Evolutionary conservation across 2,113 vertebrate genomes (phyloP).

Genomic region (Thunnus maccoyii): DNA sequence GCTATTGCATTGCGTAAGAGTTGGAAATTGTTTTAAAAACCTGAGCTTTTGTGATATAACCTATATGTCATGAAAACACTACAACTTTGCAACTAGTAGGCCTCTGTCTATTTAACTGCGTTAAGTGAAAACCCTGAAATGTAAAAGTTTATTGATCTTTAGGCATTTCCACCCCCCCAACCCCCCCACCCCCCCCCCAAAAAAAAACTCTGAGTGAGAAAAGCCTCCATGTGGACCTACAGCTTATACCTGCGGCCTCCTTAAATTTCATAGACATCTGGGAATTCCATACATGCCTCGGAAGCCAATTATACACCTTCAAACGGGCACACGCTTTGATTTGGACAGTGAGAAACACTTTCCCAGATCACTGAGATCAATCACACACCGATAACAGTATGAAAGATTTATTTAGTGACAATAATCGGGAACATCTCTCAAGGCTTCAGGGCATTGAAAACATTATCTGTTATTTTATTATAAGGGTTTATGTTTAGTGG

Average conservation of each 20-base stretch:
- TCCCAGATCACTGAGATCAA: conserved; percentile 74
- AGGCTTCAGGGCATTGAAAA: not conserved
- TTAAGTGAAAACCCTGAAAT: not conserved
- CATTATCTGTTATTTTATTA: not conserved
- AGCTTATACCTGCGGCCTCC: conserved; percentile 87
- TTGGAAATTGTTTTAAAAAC: not conserved
- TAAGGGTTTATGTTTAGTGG: not conserved
- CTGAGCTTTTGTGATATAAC: not conserved
- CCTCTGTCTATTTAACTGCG: conserved; percentile 22
- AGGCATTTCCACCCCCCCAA: not conserved
- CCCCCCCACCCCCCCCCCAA: not conserved
- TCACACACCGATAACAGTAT: conserved; percentile 44
- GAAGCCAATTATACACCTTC: conserved; percentile 97
- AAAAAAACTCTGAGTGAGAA: conserved; percentile 42
- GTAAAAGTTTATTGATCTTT: conserved; percentile 30
- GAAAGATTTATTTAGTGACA: conserved; percentile 55
- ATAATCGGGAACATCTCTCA: conserved; percentile 14
- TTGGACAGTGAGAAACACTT: conserved; percentile 84
- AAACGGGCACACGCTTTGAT: conserved; percentile 90
- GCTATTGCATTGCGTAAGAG: not conserved
- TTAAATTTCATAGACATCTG: conserved; percentile 96
- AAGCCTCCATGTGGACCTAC: conserved; percentile 22
- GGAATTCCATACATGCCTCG: conserved; percentile 95
- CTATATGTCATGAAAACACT: not conserved
- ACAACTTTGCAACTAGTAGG: not conserved